phyloP scores from a whole-genome alignment of 2,797 vertebrate species.

The Antrozous pallidus region DNA sequence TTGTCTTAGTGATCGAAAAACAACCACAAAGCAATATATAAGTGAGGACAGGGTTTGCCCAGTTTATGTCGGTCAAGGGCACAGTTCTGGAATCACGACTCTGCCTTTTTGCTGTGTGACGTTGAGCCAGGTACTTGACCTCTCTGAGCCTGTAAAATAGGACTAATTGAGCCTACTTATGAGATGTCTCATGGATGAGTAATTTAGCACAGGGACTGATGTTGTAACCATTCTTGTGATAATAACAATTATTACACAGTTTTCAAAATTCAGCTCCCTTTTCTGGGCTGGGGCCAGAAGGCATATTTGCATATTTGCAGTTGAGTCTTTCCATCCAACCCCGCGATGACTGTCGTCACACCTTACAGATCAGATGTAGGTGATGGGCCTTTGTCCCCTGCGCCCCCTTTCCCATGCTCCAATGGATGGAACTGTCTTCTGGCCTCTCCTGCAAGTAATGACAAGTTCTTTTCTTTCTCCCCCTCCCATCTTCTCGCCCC shows the following conservation, averaged over 20 bases:
- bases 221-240: background rate
- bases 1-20: background rate
- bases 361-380: background rate
- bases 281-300: background rate
- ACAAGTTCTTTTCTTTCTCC: constrained; percentile 49
- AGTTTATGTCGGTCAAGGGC: background rate
- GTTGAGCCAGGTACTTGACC: background rate
- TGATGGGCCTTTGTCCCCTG: background rate
- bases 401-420: rapidly evolving
- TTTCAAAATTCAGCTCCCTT: background rate
- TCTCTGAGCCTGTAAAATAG: background rate
- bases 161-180: background rate
- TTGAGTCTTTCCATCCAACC: background rate
- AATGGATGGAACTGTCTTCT: background rate
- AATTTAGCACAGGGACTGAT: background rate
- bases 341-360: background rate
- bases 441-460: constrained; percentile 11
- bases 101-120: background rate
- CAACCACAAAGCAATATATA: background rate
- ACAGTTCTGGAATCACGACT: background rate
- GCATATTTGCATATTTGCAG: background rate
- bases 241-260: background rate
- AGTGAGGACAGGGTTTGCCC: background rate
- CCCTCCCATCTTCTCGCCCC: constrained; percentile 44
- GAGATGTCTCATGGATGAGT: background rate